phyloP scores from a whole-genome alignment of 2,888 invertebrate species.

The Pilophorus perplexus region DNA sequence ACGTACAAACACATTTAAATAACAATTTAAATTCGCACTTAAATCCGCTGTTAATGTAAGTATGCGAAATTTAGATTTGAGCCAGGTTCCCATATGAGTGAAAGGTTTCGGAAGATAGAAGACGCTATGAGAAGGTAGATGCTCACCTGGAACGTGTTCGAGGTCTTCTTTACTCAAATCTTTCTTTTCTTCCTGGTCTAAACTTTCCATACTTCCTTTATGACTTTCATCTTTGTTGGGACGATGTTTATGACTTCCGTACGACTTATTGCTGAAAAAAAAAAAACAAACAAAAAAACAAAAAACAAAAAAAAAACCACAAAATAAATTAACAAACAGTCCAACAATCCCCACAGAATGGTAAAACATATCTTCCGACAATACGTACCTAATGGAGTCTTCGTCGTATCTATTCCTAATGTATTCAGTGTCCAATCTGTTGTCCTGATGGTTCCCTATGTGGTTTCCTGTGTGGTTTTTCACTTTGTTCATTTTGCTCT shows the following conservation, averaged over 20 bases:
- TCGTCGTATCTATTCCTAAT: constrained; percentile 63
- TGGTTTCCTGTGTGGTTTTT: constrained; percentile 74
- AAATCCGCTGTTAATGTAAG: too few relatives aligned
- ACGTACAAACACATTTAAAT: too few relatives aligned
- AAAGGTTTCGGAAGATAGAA: too few relatives aligned
- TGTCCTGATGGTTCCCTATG: constrained; percentile 73
- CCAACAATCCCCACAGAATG: too few relatives aligned
- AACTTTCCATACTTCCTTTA: constrained; percentile 81
- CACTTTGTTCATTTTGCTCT: constrained; percentile 76
- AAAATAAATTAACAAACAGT: too few relatives aligned
- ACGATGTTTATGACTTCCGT: constrained; percentile 87
- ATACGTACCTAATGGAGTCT: constrained; percentile 55
- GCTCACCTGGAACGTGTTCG: constrained; percentile 73
- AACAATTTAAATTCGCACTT: too few relatives aligned
- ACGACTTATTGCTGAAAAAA: constrained; percentile 75
- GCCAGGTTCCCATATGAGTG: too few relatives aligned
- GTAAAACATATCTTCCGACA: not conserved
- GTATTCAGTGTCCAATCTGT: constrained; percentile 71
- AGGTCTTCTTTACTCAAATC: constrained; percentile 89
- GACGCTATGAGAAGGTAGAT: too few relatives aligned
- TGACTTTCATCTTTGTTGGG: constrained; percentile 88
- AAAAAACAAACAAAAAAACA: constrained; percentile 50
- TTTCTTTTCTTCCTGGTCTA: constrained; percentile 80
- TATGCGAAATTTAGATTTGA: too few relatives aligned
- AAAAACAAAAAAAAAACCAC: not conserved